Conservation (phyloP, 2,113 vertebrate genomes). For the Pipra filicauda region DNA sequence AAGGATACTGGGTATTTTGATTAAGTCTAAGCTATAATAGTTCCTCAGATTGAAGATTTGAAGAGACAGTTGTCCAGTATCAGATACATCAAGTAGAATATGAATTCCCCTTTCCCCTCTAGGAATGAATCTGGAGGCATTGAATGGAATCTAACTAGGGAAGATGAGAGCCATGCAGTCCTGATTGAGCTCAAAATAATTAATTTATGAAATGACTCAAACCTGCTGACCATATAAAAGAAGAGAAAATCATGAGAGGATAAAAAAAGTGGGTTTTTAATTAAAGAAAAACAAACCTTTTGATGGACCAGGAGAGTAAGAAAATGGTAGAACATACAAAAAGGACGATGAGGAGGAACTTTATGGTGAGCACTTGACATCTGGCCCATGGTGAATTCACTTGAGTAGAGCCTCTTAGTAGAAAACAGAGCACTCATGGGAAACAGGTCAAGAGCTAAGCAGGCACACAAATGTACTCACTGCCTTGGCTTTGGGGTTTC, state of each 20-base stretch:
- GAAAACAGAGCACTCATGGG: background rate
- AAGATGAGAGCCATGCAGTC: background rate
- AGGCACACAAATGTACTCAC: background rate
- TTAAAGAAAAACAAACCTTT: background rate
- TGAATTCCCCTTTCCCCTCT: accelerated
- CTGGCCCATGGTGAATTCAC: background rate
- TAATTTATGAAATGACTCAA: background rate
- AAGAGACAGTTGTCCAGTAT: background rate
- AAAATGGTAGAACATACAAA: background rate
- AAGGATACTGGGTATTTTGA: background rate
- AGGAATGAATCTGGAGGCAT: background rate
- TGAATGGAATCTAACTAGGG: background rate
- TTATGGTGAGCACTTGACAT: background rate
- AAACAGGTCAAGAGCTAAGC: background rate
- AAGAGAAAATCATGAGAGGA: background rate
- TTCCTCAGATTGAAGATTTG: background rate
- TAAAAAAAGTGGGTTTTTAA: accelerated
- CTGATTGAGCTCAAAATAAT: background rate
- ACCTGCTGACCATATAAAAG: background rate
- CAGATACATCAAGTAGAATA: background rate
- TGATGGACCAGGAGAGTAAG: background rate
- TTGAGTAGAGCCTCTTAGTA: background rate
- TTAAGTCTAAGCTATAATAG: background rate
- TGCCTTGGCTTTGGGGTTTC: background rate
- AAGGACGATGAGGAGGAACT: background rate